These are phyloP conservation scores for Lycia hirtaria DNA, from an alignment of 2,888 invertebrate species.

Conservation along the genomic window DNA sequence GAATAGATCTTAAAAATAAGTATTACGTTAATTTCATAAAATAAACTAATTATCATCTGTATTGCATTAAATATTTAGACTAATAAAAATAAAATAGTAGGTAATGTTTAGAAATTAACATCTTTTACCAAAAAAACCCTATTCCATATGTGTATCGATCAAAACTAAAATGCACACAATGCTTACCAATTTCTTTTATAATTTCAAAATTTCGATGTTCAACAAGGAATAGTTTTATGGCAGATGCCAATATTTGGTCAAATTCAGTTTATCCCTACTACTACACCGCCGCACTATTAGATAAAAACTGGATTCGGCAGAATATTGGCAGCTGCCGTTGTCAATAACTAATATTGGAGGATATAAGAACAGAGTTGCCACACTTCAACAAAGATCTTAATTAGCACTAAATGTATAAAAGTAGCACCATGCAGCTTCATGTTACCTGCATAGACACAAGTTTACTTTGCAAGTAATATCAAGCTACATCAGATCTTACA, in stretches of 20 bases:
- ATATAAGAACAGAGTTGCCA: conserved; percentile 4
- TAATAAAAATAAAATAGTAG: conserved; percentile 5
- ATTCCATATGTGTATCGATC: conserved; percentile 19
- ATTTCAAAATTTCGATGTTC: neutral
- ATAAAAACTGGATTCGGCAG: no score
- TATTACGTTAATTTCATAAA: conserved; percentile 21
- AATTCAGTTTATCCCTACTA: no score
- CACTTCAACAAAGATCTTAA: conserved; percentile 13
- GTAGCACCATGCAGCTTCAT: conserved; percentile 26
- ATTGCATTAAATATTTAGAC: conserved; percentile 14
- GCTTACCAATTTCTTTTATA: conserved; percentile 45
- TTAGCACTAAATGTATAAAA: conserved; percentile 24
- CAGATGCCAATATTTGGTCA: no score
- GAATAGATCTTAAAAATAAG: conserved; percentile 16
- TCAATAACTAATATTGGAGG: neutral
- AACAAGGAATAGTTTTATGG: no score
- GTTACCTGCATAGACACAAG: conserved; percentile 8
- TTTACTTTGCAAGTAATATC: conserved; percentile 16
- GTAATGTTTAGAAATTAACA: no score
- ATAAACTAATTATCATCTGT: conserved; percentile 25
- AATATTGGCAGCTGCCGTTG: no score
- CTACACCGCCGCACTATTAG: no score
- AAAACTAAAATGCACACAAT: conserved; percentile 55
- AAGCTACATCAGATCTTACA: conserved; percentile 12
- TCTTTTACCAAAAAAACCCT: no score